Conservation (phyloP, 2,113 vertebrate species). For the Cochlearius cochlearius region DNA sequence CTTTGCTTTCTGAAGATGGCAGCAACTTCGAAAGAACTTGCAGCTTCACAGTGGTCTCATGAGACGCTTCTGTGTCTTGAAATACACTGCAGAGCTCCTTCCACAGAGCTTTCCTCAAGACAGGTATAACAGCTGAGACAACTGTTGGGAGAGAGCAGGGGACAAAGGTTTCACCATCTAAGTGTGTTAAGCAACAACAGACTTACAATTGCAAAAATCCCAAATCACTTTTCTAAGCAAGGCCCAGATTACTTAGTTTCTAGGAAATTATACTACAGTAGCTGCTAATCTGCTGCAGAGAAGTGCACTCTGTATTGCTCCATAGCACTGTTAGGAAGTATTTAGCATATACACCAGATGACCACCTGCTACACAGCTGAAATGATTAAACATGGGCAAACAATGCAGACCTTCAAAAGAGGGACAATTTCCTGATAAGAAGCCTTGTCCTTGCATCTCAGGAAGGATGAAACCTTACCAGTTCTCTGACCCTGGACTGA, state of each 20-base stretch:
- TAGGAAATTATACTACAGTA: not conserved
- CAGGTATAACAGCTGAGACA: slow-evolving; percentile 60
- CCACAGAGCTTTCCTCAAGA: slow-evolving; percentile 80
- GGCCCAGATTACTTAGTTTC: not conserved
- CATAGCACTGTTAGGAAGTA: not conserved
- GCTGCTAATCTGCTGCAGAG: not conserved
- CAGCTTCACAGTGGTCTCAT: not conserved
- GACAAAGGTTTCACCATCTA: not conserved
- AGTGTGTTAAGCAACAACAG: not conserved
- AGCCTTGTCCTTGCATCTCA: not conserved
- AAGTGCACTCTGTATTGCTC: not conserved
- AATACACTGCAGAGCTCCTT: slow-evolving; percentile 67
- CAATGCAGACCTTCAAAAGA: not conserved
- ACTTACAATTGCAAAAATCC: not conserved
- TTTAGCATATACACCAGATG: not conserved
- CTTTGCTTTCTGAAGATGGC: slow-evolving; percentile 61
- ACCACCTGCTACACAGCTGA: not conserved
- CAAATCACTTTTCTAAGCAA: not conserved
- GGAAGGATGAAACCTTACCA: not conserved
- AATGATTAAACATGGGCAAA: not conserved
- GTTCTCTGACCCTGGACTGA: not conserved
- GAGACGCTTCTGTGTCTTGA: not conserved
- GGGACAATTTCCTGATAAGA: not conserved
- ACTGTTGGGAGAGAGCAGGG: slow-evolving; percentile 68
- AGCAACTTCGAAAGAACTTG: slow-evolving; percentile 79